Evolutionary conservation across 2,113 vertebrate genomes (phyloP).

Genomic region (Corythornis cristatus): DNA sequence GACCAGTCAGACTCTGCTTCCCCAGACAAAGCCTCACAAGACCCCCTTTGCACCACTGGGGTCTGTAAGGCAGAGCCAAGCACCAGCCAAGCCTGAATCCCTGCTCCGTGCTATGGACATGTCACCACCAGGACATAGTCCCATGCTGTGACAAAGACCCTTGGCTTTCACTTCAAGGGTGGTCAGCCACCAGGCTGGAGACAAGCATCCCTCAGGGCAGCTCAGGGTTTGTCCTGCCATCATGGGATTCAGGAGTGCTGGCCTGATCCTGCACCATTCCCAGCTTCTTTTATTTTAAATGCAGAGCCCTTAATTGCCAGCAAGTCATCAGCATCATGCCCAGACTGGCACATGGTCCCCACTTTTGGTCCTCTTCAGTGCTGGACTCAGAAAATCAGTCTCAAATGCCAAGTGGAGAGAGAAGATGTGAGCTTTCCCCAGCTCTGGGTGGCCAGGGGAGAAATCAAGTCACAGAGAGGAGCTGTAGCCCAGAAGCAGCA

Average conservation of each 20-base stretch:
- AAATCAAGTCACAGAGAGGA: rapidly evolving
- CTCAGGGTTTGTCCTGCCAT: not conserved
- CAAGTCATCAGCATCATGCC: rapidly evolving
- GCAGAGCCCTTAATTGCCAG: no score
- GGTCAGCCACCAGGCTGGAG: not conserved
- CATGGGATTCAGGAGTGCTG: rapidly evolving
- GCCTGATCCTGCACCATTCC: not conserved
- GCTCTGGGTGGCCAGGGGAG: no score
- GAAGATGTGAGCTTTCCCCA: not conserved
- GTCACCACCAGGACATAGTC: not conserved
- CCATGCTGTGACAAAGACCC: not conserved
- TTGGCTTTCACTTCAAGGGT: rapidly evolving
- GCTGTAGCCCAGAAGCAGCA: not conserved
- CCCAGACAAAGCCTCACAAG: not conserved
- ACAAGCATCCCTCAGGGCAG: not conserved
- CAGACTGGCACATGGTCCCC: rapidly evolving
- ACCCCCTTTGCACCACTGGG: rapidly evolving
- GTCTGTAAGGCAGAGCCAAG: not conserved
- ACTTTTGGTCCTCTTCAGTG: not conserved
- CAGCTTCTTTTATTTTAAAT: rapidly evolving
- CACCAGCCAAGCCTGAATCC: no score
- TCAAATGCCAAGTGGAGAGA: not conserved
- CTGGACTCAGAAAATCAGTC: not conserved
- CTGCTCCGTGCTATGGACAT: rapidly evolving
- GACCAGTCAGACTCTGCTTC: not conserved